Conservation (phyloP, 2,113 vertebrate species). For the Pseudorhombus dupliciocellatus region DNA sequence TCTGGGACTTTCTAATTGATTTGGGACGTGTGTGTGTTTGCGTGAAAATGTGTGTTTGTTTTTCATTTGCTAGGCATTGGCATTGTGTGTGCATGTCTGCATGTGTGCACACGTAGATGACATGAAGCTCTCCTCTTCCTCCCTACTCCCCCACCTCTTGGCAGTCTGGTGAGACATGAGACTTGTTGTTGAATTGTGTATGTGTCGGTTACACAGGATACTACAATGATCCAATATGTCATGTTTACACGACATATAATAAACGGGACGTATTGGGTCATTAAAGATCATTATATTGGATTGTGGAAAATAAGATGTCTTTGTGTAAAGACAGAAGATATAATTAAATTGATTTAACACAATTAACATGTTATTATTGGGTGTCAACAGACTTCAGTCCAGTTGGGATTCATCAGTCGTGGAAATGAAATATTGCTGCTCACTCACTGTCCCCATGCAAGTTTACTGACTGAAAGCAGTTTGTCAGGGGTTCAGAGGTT, state of each 20-base stretch:
- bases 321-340: background rate
- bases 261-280: background rate
- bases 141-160: background rate
- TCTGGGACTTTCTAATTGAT: constrained; percentile 73
- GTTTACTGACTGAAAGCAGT: background rate
- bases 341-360: background rate
- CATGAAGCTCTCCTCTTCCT: background rate
- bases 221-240: no score
- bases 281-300: no score
- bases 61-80: constrained; percentile 63
- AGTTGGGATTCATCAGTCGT: background rate
- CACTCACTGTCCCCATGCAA: background rate
- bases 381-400: background rate
- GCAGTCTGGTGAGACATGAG: background rate
- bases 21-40: constrained; percentile 55
- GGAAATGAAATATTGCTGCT: background rate
- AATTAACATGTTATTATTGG: background rate
- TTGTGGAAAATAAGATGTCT: background rate
- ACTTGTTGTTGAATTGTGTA: background rate
- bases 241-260: background rate
- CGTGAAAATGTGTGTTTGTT: constrained; percentile 39
- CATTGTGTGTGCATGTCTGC: constrained; percentile 3
- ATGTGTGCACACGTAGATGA: background rate
- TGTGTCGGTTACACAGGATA: no score
- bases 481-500: background rate